Conservation (phyloP, 2,113 vertebrate species). For the Epinephelus lanceolatus region DNA sequence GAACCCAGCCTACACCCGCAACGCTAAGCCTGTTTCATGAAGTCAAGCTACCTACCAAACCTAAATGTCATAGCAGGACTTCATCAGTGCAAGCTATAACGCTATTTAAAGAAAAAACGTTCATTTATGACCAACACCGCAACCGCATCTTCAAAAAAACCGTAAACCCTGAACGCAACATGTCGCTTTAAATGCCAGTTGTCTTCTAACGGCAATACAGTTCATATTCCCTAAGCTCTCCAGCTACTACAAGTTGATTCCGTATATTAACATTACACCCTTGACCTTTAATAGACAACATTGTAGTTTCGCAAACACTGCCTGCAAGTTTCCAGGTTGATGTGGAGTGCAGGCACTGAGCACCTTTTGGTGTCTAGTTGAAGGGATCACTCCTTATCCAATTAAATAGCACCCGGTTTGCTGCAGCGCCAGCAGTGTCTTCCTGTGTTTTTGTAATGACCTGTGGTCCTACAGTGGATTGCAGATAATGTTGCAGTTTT, state of each 20-base stretch:
- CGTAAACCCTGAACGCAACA: neutral
- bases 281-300: conserved; percentile 38
- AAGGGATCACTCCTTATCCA: conserved; percentile 81
- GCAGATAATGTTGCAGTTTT: neutral
- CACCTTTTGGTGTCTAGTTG: conserved; percentile 77
- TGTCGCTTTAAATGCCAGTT: conserved; percentile 2
- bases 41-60: neutral
- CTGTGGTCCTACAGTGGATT: conserved; percentile 35
- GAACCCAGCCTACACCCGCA: neutral
- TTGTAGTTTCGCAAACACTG: conserved; percentile 3
- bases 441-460: conserved; percentile 37
- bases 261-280: conserved; percentile 5
- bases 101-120: neutral
- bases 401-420: conserved; percentile 75
- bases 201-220: conserved; percentile 6
- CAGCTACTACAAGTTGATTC: conserved; percentile 27
- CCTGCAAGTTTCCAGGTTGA: conserved; percentile 42
- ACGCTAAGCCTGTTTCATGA: neutral
- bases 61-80: neutral
- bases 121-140: neutral
- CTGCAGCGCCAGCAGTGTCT: conserved; percentile 60
- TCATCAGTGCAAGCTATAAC: neutral
- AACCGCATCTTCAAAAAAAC: neutral
- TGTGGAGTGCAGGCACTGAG: conserved; percentile 56
- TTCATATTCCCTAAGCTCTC: conserved; percentile 23